Conservation (phyloP, 1,140 invertebrate genomes). For the Dinothrombium tinctorium region DNA sequence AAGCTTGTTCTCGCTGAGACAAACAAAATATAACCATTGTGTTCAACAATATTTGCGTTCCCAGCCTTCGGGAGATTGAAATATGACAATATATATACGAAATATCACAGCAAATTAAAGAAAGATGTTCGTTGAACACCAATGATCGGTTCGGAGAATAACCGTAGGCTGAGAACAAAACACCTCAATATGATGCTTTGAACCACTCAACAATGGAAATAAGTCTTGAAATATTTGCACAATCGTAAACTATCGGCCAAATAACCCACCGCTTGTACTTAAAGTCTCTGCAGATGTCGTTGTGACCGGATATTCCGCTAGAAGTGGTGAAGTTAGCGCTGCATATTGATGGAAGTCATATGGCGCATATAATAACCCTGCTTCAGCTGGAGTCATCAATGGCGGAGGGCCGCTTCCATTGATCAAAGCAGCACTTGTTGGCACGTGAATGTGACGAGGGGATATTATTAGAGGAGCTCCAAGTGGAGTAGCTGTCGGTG, state of each 20-base stretch:
- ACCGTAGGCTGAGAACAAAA: neutral
- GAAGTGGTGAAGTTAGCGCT: conserved; percentile 48
- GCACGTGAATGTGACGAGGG: conserved; percentile 46
- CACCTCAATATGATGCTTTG: neutral
- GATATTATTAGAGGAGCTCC: conserved; percentile 59
- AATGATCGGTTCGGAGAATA: no score
- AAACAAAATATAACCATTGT: no score
- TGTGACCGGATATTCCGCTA: conserved; percentile 53
- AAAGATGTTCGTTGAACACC: no score
- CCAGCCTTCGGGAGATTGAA: no score
- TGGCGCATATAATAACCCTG: conserved; percentile 40
- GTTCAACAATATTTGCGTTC: no score
- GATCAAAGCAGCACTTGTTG: conserved; percentile 35
- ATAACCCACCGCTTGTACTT: conserved; percentile 50
- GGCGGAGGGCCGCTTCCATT: conserved; percentile 37
- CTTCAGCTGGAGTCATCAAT: conserved; percentile 13
- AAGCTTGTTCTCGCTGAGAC: no score
- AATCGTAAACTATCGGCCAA: conserved; percentile 20
- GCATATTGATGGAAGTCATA: conserved; percentile 75
- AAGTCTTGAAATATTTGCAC: neutral
- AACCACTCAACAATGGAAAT: neutral
- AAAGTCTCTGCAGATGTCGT: conserved; percentile 35
- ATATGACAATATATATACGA: neutral
- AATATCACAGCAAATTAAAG: neutral
- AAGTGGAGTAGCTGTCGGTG: conserved; percentile 31